These are phyloP conservation scores for Agriotes lineatus DNA, from an alignment of 2,888 invertebrate species.

Conservation along the genomic window DNA sequence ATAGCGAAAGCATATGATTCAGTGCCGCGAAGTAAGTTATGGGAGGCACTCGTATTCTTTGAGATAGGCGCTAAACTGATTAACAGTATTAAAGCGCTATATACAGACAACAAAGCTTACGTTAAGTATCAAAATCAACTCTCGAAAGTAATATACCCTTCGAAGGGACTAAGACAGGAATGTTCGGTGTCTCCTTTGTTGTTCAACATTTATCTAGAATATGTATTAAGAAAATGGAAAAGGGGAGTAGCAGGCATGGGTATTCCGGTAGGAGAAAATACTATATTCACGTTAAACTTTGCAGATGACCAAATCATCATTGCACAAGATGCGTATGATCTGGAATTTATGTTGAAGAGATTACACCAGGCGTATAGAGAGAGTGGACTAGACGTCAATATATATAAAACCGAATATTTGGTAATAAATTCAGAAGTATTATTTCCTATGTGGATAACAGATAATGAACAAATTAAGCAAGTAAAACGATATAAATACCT, in stretches of 20 bases:
- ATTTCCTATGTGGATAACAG: neutral
- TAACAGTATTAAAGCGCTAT: neutral
- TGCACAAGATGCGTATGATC: neutral
- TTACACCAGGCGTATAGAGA: neutral
- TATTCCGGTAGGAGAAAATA: too few species aligned
- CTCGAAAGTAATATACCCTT: neutral
- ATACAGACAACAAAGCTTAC: neutral
- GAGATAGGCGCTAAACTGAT: neutral
- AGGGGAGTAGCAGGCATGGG: neutral
- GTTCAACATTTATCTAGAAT: neutral
- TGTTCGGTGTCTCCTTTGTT: too few species aligned
- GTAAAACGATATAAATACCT: too few species aligned
- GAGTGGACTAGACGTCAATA: neutral
- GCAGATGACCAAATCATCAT: neutral
- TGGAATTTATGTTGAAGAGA: neutral
- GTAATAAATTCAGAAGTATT: neutral
- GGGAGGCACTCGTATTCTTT: neutral
- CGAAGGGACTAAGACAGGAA: too few species aligned
- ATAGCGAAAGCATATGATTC: neutral
- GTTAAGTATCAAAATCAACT: neutral
- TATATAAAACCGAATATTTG: neutral
- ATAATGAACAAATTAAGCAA: neutral
- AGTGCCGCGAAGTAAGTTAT: neutral
- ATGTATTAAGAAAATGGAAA: neutral
- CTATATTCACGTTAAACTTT: neutral